Percentiles rank a stretch among this genome's conserved stretches.
Conservation (phyloP, 2,113 vertebrate genomes). For the Zosterops pallidus region DNA sequence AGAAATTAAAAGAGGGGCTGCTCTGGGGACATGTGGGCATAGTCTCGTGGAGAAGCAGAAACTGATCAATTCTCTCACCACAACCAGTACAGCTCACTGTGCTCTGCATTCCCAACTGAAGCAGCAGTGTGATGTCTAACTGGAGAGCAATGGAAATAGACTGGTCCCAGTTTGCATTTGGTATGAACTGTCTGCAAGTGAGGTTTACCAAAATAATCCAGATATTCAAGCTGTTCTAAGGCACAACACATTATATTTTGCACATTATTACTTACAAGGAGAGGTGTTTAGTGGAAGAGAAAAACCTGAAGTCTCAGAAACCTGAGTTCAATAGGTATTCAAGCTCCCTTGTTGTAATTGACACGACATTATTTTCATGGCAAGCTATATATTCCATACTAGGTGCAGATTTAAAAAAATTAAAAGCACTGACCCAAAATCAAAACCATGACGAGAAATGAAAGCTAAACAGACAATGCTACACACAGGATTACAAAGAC, state of each 20-base stretch:
- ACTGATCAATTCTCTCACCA: background rate
- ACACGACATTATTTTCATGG: accelerated
- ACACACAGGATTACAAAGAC: background rate
- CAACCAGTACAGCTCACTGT: background rate
- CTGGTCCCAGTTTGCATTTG: background rate
- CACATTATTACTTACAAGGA: background rate
- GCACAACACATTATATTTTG: background rate
- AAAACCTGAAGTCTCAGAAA: background rate
- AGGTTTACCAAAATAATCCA: background rate
- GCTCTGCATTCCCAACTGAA: background rate
- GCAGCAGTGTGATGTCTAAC: background rate
- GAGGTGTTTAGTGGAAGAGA: background rate
- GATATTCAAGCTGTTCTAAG: background rate
- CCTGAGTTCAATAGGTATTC: background rate
- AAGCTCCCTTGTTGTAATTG: background rate
- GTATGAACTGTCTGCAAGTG: background rate
- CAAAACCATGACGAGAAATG: accelerated
- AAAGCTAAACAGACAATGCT: background rate
- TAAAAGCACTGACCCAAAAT: background rate
- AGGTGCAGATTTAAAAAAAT: accelerated
- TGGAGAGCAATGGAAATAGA: background rate
- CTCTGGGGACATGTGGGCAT: background rate
- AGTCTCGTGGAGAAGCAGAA: background rate
- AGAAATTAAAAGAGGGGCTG: background rate
- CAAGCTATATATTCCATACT: too few species aligned